Base-by-base conservation (phyloP, 1,140 invertebrate genomes). In the Cotesia vestalis region DNA sequence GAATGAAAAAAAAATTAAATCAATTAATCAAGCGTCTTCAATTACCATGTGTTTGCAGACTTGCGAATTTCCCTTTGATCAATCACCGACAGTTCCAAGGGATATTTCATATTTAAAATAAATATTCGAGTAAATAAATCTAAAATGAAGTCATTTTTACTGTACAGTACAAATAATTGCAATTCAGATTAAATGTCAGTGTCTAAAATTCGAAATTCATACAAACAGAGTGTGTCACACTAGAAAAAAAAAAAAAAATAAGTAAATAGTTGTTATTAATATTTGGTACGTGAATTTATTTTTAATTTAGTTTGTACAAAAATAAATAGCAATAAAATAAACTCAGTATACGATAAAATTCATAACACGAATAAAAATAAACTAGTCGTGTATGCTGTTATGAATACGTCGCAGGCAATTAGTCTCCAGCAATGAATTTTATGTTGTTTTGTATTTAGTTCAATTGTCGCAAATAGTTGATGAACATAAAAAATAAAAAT, bases 321-420 rank as follows among this genome's bases (percentile, higher is more conserved):
- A 46, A 11, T 46, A 46, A 9, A 46, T 46, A 46, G 11, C 11
- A 6, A 46, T 46, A 46, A 46, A 46, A 11, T 9, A 46, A 46
- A 46, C 40, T 46, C 40, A 46, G 40, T 52, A n/a, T 52, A n/a
- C 51, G 53, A 57, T 57, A 57, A 14, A 57, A 57, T 57, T 57
- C 53, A 61, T 61, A 61, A 61, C 59, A 61, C 17, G 59, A 61
- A 12, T 57, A 20, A 57, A 57, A 57, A 57, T 57, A 57, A 46
- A 46, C 40, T 46, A 27, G 9, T 46, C 40, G 40, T 46, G 40
- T 46, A 27, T 46, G 53, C 53, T 57, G 20, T 20, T 57, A 57
- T 57, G 20, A 57, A 57, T 57, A 20, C 53, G n/a, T 57, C 53
- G 53, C 6, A 57, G n/a, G 53, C n/a, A 20, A 14, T 57, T 57